Conservation (phyloP, 1,140 invertebrate genomes). For the Sesamia nonagrioides region DNA sequence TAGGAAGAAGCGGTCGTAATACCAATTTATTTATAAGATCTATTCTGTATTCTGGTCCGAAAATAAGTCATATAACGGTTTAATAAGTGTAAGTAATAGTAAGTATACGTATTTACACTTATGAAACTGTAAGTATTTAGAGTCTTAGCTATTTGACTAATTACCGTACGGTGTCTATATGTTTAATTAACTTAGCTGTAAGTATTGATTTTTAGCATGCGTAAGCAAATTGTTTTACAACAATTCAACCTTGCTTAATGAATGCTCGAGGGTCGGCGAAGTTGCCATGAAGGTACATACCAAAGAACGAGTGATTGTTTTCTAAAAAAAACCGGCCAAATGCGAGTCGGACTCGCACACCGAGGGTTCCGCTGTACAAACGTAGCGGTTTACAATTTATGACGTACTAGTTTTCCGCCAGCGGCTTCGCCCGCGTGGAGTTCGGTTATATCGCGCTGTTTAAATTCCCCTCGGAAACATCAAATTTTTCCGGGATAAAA, state of each 20-base stretch:
- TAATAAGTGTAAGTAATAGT: too few relatives aligned
- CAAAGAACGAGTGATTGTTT: constrained; percentile 32
- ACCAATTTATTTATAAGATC: not conserved
- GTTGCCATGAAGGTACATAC: constrained; percentile 19
- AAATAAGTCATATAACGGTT: too few relatives aligned
- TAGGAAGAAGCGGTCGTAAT: not conserved
- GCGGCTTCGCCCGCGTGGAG: too few relatives aligned
- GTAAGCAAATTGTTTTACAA: constrained; percentile 27
- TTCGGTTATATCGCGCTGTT: too few relatives aligned
- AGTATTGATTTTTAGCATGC: constrained; percentile 41
- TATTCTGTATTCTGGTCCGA: not conserved
- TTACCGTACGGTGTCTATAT: constrained; percentile 2
- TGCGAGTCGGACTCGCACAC: too few relatives aligned
- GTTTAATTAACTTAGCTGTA: constrained; percentile 38
- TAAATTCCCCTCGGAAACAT: too few relatives aligned
- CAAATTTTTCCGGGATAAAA: too few relatives aligned
- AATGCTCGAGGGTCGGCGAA: constrained; percentile 25
- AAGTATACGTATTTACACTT: too few relatives aligned
- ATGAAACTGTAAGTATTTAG: not conserved
- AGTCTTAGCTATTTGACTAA: not conserved
- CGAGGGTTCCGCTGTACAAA: too few relatives aligned
- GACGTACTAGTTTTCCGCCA: too few relatives aligned
- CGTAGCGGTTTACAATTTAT: too few relatives aligned
- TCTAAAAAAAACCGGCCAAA: too few relatives aligned
- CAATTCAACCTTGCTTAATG: constrained; percentile 27